A percentile compares a stretch with the other conserved stretches of the same genome.
Evolutionary conservation across 2,113 vertebrate species (phyloP).

Genomic region (Nothocercus nigrocapillus): DNA sequence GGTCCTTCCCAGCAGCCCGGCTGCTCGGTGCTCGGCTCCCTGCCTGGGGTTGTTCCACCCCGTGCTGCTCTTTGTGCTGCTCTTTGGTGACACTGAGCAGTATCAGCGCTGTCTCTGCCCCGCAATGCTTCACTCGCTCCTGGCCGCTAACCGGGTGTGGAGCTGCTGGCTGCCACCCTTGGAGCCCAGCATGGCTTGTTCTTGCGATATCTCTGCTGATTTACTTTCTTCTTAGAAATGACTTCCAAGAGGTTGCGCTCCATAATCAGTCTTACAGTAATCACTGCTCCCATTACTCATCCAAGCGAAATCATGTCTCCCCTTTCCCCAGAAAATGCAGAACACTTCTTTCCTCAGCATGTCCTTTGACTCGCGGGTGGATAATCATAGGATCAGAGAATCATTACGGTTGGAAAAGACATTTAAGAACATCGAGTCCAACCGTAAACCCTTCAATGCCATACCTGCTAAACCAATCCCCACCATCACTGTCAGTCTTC

Average conservation of each 20-base stretch:
- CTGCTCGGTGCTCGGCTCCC: fast-evolving
- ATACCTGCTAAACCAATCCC: not conserved
- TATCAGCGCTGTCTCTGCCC: not conserved
- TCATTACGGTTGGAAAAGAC: no score
- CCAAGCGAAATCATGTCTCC: not conserved
- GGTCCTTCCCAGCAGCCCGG: not conserved
- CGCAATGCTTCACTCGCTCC: not conserved
- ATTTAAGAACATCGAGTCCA: no score
- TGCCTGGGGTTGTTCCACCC: not conserved
- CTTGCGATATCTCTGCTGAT: not conserved
- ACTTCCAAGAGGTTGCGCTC: not conserved
- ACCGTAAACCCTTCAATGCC: no score
- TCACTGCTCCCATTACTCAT: not conserved
- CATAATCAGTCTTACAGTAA: not conserved
- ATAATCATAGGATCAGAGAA: not conserved
- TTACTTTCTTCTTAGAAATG: not conserved
- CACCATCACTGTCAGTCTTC: not conserved
- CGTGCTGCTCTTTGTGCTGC: not conserved
- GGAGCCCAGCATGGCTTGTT: not conserved
- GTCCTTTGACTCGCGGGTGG: not conserved
- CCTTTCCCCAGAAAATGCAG: fast-evolving
- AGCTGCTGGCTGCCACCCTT: not conserved
- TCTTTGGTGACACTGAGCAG: not conserved
- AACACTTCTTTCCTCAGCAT: not conserved
- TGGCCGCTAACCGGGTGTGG: fast-evolving